A percentile compares a stretch with the other conserved stretches of the same genome.
These are phyloP conservation scores for Hyaena hyaena DNA, from an alignment of 2,113 vertebrate species.

Conservation along the genomic window DNA sequence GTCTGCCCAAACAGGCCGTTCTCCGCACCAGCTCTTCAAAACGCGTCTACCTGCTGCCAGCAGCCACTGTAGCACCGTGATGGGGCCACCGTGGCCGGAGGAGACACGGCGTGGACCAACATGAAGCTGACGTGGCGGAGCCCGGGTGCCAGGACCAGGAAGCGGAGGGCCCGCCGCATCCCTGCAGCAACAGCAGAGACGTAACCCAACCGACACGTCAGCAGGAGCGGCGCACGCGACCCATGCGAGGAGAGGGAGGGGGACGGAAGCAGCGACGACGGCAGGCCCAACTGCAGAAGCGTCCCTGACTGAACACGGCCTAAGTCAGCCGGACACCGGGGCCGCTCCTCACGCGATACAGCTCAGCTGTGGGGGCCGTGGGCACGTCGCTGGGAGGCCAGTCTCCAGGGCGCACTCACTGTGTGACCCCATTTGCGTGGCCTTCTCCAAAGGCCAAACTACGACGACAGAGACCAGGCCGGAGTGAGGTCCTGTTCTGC, in stretches of 20 bases:
- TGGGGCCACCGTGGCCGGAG: background rate
- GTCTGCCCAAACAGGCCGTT: accelerated
- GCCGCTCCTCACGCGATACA: accelerated
- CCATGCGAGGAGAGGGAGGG: background rate
- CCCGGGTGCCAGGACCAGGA: accelerated
- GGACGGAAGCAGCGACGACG: background rate
- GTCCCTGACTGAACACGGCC: background rate
- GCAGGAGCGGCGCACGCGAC: accelerated
- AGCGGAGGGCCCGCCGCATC: accelerated
- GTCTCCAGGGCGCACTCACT: background rate
- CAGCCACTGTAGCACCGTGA: background rate
- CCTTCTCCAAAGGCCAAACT: background rate
- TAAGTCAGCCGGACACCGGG: background rate
- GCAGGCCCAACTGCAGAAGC: background rate
- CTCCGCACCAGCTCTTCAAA: too few species aligned
- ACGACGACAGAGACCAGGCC: background rate
- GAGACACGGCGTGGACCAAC: accelerated
- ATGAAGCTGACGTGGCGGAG: accelerated
- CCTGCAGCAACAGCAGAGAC: background rate
- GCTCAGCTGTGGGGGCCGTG: background rate
- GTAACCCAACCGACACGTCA: accelerated
- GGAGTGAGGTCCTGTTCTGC: background rate
- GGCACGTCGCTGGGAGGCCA: too few species aligned
- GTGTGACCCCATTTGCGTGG: background rate
- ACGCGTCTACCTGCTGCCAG: background rate